These are phyloP conservation scores for Merops nubicus DNA, from an alignment of 2,113 vertebrate genomes.

Conservation along the genomic window DNA sequence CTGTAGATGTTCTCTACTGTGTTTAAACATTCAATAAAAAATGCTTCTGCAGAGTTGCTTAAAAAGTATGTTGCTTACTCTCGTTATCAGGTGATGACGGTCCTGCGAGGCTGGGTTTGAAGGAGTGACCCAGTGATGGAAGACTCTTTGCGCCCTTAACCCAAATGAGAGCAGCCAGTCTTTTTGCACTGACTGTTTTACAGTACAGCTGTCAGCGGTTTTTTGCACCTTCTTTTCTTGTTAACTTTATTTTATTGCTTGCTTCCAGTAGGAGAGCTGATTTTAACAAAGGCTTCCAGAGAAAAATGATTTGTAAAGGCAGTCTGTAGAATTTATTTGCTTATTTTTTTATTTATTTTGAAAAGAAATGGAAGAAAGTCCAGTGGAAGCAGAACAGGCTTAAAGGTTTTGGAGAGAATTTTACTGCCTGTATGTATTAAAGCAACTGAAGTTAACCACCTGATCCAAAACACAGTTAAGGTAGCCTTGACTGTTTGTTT, in stretches of 20 bases:
- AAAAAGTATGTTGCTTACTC: background rate
- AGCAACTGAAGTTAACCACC: background rate
- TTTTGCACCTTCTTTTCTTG: background rate
- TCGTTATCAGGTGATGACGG: background rate
- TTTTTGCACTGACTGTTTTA: background rate
- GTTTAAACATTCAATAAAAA: background rate
- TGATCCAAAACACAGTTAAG: background rate
- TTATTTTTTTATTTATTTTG: background rate
- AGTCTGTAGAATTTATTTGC: background rate
- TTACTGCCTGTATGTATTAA: background rate
- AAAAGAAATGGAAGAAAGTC: background rate
- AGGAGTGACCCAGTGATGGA: background rate
- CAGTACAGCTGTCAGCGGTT: background rate
- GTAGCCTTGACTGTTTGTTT: background rate
- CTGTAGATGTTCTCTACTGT: background rate
- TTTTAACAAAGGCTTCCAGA: background rate
- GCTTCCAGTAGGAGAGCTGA: background rate
- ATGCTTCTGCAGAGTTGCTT: background rate
- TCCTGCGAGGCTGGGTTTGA: background rate
- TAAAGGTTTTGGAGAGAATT: background rate
- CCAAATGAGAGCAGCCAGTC: background rate
- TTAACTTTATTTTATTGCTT: conserved; percentile 1
- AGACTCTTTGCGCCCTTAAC: background rate
- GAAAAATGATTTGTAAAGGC: background rate
- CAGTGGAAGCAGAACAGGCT: background rate